A percentile compares a stretch with the other conserved stretches of the same genome.
Conservation (phyloP, 1,140 invertebrate genomes). For the Homarus americanus region DNA sequence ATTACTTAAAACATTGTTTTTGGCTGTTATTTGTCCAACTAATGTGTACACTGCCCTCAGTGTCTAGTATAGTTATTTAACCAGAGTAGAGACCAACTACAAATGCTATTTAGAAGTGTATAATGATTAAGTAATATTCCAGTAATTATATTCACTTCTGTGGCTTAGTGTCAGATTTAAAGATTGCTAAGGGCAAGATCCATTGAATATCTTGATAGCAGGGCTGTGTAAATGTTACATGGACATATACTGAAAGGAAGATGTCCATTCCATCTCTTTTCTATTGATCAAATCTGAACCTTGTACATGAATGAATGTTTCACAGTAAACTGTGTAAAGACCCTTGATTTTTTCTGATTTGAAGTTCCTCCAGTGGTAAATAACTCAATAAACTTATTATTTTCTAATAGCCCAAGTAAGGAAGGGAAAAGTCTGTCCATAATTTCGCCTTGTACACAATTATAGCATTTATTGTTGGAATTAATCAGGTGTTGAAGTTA, state of each 20-base stretch:
- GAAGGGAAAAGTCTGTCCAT: not conserved
- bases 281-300: conserved; percentile 69
- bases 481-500: not conserved
- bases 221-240: conserved; percentile 62
- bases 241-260: conserved; percentile 55
- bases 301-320: conserved; percentile 72
- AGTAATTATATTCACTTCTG: not conserved
- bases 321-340: conserved; percentile 71
- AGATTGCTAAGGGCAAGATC: not conserved
- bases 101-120: conserved; percentile 1
- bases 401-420: not conserved
- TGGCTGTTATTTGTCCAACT: conserved; percentile 35
- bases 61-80: not conserved
- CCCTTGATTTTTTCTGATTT: conserved; percentile 37
- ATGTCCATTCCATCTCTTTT: conserved; percentile 72
- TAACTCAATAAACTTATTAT: not conserved
- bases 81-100: not conserved
- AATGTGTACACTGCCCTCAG: conserved; percentile 58
- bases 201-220: not conserved
- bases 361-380: not conserved
- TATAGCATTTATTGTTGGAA: not conserved
- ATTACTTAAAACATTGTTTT: conserved; percentile 35
- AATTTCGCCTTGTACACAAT: too few species aligned
- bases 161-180: conserved; percentile 2
- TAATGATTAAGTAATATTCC: not conserved